A percentile compares a stretch with the other conserved stretches of the same genome.
These are phyloP conservation scores for Leistus spinibarbis DNA, from an alignment of 2,888 invertebrate species.

Conservation along the genomic window DNA sequence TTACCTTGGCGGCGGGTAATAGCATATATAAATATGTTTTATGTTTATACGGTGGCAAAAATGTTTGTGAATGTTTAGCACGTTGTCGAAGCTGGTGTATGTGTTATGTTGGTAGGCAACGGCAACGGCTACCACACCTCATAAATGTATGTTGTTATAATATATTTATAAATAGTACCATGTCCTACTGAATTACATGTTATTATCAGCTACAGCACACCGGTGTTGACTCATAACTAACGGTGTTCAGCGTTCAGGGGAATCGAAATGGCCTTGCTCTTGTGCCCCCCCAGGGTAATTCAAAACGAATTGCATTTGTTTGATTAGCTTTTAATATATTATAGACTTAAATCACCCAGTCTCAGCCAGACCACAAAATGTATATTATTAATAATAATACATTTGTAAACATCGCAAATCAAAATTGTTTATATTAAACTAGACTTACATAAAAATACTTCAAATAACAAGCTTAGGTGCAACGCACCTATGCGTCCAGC, in stretches of 20 bases:
- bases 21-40: not conserved
- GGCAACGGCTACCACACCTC: not conserved
- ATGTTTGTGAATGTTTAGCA: not conserved
- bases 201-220: not conserved
- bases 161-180: not conserved
- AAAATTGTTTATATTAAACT: too few species aligned
- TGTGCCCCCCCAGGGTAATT: not conserved
- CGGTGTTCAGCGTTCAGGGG: not conserved
- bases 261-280: not conserved
- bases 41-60: not conserved
- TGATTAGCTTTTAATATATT: not conserved
- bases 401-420: too few species aligned
- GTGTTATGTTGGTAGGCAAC: not conserved
- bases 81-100: not conserved
- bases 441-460: too few species aligned
- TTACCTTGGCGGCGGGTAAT: too few species aligned
- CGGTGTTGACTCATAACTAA: not conserved
- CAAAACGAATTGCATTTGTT: not conserved
- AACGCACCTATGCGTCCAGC: too few species aligned
- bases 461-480: too few species aligned
- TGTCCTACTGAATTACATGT: not conserved
- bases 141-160: not conserved
- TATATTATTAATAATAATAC: not conserved
- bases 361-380: not conserved
- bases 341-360: not conserved